A percentile compares a stretch with the other conserved stretches of the same genome.
Evolutionary conservation across 2,888 invertebrate genomes (phyloP).

Genomic region (Tenthredo scrophulariae): DNA sequence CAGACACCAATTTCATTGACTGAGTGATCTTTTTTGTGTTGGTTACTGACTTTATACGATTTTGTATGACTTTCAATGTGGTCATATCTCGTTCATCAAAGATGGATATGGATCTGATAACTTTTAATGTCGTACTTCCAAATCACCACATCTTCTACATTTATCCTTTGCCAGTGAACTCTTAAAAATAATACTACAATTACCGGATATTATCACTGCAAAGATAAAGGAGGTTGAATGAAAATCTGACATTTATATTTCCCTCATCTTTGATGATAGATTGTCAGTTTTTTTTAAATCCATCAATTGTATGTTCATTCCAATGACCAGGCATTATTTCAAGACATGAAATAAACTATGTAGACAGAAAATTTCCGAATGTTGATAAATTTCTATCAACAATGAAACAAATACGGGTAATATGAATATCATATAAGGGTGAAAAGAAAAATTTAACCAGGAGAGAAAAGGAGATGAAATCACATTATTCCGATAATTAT

Average conservation of each 20-base stretch:
- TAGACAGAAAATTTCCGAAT: background rate
- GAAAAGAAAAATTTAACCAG: background rate
- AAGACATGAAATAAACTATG: background rate
- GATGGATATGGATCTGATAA: background rate
- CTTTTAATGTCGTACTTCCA: background rate
- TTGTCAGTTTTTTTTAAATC: constrained; percentile 29
- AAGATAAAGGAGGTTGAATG: constrained; percentile 28
- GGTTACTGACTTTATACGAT: constrained; percentile 62
- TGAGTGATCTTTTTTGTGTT: constrained; percentile 64
- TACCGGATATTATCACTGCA: background rate
- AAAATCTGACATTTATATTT: constrained; percentile 40
- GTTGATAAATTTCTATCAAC: background rate
- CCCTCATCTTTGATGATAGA: background rate
- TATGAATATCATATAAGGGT: background rate
- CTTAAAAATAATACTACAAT: constrained; percentile 13
- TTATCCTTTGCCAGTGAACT: background rate
- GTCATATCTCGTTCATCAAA: constrained; percentile 57
- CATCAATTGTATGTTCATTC: background rate
- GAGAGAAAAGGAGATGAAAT: constrained; percentile 10
- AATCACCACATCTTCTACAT: background rate
- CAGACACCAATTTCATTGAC: constrained; percentile 62
- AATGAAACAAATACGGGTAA: background rate
- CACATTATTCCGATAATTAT: constrained; percentile 18
- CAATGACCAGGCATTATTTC: background rate
- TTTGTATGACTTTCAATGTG: constrained; percentile 62